phyloP scores from a whole-genome alignment of 2,888 invertebrate species.

The Hydroisotoma schaefferi region DNA sequence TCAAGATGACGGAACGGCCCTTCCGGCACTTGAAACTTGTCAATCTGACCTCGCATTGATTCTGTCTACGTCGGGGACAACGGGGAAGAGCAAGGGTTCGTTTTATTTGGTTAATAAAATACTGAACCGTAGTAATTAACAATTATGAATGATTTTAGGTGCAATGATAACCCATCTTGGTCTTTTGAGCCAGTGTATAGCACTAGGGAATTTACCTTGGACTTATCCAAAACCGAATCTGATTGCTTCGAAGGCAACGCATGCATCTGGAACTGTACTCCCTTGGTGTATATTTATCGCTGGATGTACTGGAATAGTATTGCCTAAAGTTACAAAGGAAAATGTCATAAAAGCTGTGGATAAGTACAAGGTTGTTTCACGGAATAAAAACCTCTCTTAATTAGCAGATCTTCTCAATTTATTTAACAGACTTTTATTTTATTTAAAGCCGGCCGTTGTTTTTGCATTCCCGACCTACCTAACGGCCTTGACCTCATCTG shows the following conservation, averaged over 20 bases:
- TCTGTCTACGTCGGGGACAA: constrained; percentile 41
- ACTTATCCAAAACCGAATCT: constrained; percentile 3
- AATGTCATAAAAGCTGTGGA: constrained; percentile 33
- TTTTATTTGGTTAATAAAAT: too few species aligned
- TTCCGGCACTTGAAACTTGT: constrained; percentile 18
- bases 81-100: constrained; percentile 28
- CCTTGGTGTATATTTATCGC: constrained; percentile 13
- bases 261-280: constrained; percentile 29
- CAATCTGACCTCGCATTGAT: constrained; percentile 33
- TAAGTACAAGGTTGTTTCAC: constrained; percentile 39
- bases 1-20: constrained; percentile 20
- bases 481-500: constrained; percentile 12
- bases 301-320: constrained; percentile 27
- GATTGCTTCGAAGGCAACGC: constrained; percentile 37
- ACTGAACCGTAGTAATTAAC: too few species aligned
- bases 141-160: too few species aligned
- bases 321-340: constrained; percentile 27
- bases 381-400: too few species aligned
- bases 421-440: too few species aligned
- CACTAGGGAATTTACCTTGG: too few species aligned
- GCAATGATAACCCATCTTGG: too few species aligned
- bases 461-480: constrained; percentile 26
- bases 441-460: constrained; percentile 19
- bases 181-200: too few species aligned
- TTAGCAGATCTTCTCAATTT: too few species aligned